Conservation (phyloP, 2,113 vertebrate genomes). For the Lathamus discolor region DNA sequence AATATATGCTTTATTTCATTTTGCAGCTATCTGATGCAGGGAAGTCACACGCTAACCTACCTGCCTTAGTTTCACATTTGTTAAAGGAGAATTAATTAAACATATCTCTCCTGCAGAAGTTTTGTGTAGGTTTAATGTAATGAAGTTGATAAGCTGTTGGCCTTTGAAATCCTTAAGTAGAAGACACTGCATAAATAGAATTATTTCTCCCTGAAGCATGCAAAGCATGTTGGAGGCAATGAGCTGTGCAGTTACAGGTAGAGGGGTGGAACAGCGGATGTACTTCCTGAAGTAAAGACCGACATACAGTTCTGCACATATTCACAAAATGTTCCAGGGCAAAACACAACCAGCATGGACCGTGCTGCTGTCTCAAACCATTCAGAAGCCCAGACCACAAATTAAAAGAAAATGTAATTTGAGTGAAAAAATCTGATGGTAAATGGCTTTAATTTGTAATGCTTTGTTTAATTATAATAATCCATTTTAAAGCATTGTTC, state of each 20-base stretch:
- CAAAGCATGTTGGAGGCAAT: neutral
- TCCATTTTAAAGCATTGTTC: neutral
- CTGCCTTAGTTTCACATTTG: neutral
- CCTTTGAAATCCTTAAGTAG: conserved; percentile 4
- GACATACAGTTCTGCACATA: neutral
- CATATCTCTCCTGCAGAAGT: neutral
- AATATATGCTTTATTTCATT: neutral
- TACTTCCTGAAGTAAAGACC: neutral
- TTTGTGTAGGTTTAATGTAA: neutral
- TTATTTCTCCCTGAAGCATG: neutral
- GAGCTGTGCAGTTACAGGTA: neutral
- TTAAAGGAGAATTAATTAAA: conserved; percentile 12
- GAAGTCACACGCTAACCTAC: neutral
- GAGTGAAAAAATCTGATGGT: neutral
- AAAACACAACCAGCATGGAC: neutral
- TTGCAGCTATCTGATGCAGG: neutral
- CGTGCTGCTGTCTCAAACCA: neutral
- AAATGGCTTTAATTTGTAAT: neutral
- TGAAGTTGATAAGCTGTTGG: neutral
- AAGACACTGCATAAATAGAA: neutral
- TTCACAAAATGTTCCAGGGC: neutral
- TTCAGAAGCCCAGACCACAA: neutral
- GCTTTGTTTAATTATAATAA: neutral
- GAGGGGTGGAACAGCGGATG: neutral
- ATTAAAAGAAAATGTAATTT: neutral